Conservation (phyloP, 2,888 invertebrate genomes). For the Morpho helenor region DNA sequence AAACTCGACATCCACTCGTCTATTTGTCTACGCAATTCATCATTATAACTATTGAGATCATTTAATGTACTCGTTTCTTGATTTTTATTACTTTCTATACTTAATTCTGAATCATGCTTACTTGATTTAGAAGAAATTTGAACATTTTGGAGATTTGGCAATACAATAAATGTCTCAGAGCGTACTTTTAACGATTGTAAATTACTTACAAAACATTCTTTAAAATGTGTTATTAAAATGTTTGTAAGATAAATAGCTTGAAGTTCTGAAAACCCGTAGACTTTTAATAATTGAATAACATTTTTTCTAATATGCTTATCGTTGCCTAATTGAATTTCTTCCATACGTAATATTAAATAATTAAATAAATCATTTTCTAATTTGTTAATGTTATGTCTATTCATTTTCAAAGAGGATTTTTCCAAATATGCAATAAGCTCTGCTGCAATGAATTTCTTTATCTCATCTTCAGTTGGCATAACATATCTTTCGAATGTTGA, state of each 20-base stretch:
- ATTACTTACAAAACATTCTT: conserved; percentile 24
- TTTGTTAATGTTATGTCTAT: conserved; percentile 28
- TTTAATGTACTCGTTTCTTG: not conserved
- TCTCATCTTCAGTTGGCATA: conserved; percentile 36
- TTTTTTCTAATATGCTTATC: conserved; percentile 34
- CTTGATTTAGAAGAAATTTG: not conserved
- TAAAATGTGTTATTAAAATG: conserved; percentile 31
- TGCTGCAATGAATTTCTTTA: conserved; percentile 35
- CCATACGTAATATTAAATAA: conserved; percentile 38
- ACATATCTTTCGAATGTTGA: conserved; percentile 23
- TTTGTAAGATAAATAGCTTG: conserved; percentile 39
- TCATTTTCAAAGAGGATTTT: conserved; percentile 30
- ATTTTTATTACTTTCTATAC: conserved; percentile 26
- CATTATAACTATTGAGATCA: conserved; percentile 18
- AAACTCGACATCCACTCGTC: conserved; percentile 48
- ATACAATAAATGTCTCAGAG: conserved; percentile 38
- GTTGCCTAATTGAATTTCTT: conserved; percentile 32
- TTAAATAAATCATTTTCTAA: conserved; percentile 43
- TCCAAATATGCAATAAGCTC: conserved; percentile 36
- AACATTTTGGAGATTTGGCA: conserved; percentile 29
- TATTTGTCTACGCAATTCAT: conserved; percentile 42
- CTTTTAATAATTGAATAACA: conserved; percentile 35
- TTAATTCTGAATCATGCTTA: not conserved
- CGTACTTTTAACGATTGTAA: conserved; percentile 5
- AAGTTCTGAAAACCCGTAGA: conserved; percentile 34